Base-by-base conservation (phyloP, 1,140 invertebrate genomes). In the Holcopasites calliopsidis region DNA sequence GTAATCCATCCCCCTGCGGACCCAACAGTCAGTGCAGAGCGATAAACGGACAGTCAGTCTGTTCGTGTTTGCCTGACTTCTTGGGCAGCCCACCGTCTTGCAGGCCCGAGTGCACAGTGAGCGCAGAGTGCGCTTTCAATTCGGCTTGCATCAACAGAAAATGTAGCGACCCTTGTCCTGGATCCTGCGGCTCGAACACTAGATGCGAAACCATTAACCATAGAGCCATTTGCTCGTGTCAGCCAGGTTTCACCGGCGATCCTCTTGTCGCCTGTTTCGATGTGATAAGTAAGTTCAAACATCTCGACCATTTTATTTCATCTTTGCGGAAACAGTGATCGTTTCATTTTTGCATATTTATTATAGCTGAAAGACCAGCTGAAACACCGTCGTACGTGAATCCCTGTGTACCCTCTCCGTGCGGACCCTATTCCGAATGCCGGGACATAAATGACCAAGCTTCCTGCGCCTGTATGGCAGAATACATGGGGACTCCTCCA, bases 381-480 rank as follows among this genome's bases (percentile, higher is more conserved):
- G n/a, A 11, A 13, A 13, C 50, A 0, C 50, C 76, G 38, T 26
- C 65, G 31, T 68, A 64, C 62, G 86, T 77, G 49, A 89, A 92
- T 71, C 92, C 93, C 0, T 93, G 93, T 80, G 86, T 88, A 8
- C 92, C 92, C 44, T 92, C 92, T 57, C 92, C 93, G 3, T 93
- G 93, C 74, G 93, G 93, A 8, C 87, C 88, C 23, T 90, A 90
- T 68, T 90, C 92, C 4, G 87, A 90, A 61, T 93, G 93, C 66
- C 83, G 85, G 49, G 85, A 88, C 16, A 80, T 88, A 38, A 85
- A 84, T 13, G 87, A 84, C 7, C 81, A 81, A 61, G 81, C 94
- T 23, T 92, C 93, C 3, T 96, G 95, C 80, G 92, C 93, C 80
- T 96, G 95, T 88, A 88, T 93, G 61, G 85, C 91, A 40, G 92